Evolutionary conservation across 2,113 vertebrate species (phyloP).

Genomic region (Leptobrachium ailaonicum): DNA sequence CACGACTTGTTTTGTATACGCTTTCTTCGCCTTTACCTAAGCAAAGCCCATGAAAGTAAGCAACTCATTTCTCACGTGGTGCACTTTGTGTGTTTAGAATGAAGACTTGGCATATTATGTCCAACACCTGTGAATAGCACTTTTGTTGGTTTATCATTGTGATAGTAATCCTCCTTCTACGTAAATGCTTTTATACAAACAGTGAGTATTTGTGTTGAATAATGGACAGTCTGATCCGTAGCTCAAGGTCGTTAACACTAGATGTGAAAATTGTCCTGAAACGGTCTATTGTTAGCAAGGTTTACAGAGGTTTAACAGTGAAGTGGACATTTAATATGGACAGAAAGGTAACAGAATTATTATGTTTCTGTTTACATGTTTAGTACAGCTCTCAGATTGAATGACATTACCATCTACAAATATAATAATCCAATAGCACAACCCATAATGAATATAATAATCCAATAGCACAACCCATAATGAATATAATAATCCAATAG

Average conservation of each 20-base stretch:
- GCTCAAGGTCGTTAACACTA: constrained; percentile 13
- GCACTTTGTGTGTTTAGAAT: not conserved
- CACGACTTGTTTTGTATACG: not conserved
- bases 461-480: too few species aligned
- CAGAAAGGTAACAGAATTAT: too few species aligned
- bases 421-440: too few species aligned
- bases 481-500: too few species aligned
- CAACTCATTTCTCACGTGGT: not conserved
- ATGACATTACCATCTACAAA: too few species aligned
- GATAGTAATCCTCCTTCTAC: not conserved
- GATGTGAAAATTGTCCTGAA: not conserved
- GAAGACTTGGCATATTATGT: not conserved
- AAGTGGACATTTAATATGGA: not conserved
- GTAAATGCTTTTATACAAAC: not conserved
- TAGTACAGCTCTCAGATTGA: not conserved
- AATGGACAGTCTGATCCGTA: not conserved
- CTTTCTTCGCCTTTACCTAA: not conserved
- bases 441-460: too few species aligned
- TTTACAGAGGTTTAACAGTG: not conserved
- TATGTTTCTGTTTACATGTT: not conserved
- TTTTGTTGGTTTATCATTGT: not conserved
- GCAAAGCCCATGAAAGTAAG: not conserved
- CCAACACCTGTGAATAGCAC: constrained; percentile 6
- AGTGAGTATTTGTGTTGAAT: not conserved
- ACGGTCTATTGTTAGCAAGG: not conserved